phyloP scores from a whole-genome alignment of 2,888 invertebrate genomes.

The Temnothorax ravouxi region DNA sequence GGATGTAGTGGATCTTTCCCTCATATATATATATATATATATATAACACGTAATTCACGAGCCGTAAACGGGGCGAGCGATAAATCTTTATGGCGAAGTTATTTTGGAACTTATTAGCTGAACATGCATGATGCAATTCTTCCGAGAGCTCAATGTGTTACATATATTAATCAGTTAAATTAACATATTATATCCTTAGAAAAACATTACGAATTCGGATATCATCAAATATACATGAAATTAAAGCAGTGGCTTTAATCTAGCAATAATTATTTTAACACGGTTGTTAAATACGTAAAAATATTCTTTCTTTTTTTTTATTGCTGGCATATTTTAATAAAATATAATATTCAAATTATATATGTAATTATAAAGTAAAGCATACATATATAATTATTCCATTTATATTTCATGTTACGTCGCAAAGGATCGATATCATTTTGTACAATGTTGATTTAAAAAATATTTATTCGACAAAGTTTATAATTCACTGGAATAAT shows the following conservation, averaged over 20 bases:
- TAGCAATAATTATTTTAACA: not conserved
- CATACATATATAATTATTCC: not conserved
- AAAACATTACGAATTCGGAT: not conserved
- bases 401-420: not conserved
- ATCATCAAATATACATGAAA: not conserved
- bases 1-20: constrained; percentile 34
- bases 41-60: not conserved
- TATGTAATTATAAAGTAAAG: constrained; percentile 1
- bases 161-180: not conserved
- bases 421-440: not conserved
- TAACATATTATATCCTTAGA: not conserved
- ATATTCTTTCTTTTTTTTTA: not conserved
- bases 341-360: constrained; percentile 1
- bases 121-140: constrained; percentile 3
- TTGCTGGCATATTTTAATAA: not conserved
- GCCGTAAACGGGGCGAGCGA: not conserved
- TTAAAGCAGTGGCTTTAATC: not conserved
- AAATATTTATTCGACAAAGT: constrained; percentile 17
- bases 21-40: not conserved
- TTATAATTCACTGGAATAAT: constrained; percentile 34
- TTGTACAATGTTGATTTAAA: not conserved
- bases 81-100: constrained; percentile 19
- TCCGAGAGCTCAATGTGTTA: not conserved
- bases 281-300: not conserved
- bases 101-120: constrained; percentile 24